These are phyloP conservation scores for Dipodomys ordii DNA, from an alignment of 2,113 vertebrate species.

Conservation along the genomic window DNA sequence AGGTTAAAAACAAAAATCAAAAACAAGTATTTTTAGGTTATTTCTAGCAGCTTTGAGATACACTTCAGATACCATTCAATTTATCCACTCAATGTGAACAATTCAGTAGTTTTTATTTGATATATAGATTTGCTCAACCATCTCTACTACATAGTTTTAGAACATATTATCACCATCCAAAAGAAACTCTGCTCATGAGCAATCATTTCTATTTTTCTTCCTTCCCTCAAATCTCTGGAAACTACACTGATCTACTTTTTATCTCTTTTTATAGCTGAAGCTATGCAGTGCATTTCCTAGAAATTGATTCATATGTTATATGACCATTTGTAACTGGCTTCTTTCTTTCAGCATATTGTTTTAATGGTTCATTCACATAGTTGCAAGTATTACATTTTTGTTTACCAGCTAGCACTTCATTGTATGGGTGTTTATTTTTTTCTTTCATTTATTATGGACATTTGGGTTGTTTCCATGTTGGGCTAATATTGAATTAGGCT, in stretches of 20 bases:
- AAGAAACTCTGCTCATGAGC: not conserved
- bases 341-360: not conserved
- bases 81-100: not conserved
- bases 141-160: not conserved
- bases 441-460: not conserved
- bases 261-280: not conserved
- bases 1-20: slow-evolving; percentile 32
- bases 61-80: not conserved
- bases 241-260: not conserved
- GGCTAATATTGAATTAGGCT: not conserved
- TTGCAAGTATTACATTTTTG: not conserved
- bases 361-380: not conserved
- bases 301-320: not conserved
- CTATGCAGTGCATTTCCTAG: not conserved
- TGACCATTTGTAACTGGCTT: not conserved
- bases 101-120: not conserved
- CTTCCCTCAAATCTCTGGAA: too few relatives aligned
- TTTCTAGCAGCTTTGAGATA: slow-evolving; percentile 1
- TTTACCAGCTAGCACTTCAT: not conserved
- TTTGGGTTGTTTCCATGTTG: not conserved
- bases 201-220: not conserved
- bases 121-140: not conserved
- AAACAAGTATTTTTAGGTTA: not conserved
- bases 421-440: not conserved
- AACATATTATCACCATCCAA: not conserved